phyloP scores from a whole-genome alignment of 2,888 invertebrate species.

The Boloria euphrosyne region DNA sequence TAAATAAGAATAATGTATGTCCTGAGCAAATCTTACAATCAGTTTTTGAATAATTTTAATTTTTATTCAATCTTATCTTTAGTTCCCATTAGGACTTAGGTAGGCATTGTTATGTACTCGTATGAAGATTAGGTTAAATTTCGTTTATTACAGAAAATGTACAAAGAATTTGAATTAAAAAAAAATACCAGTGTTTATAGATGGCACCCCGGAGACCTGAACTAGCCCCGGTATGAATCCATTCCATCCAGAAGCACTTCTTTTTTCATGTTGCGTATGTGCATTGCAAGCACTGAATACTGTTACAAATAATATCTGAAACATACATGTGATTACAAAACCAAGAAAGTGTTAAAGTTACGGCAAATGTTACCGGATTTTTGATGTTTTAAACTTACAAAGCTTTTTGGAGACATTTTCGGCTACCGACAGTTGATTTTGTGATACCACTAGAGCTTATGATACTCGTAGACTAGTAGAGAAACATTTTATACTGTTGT shows the following conservation, averaged over 20 bases:
- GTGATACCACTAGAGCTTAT: slow-evolving; percentile 40
- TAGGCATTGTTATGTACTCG: too few relatives aligned
- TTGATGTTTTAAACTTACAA: slow-evolving; percentile 54
- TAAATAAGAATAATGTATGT: too few relatives aligned
- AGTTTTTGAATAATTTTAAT: too few relatives aligned
- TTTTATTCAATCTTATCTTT: too few relatives aligned
- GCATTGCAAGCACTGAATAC: slow-evolving; percentile 46
- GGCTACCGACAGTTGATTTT: slow-evolving; percentile 2
- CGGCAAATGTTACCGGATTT: slow-evolving; percentile 4
- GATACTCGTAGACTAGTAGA: slow-evolving; percentile 44
- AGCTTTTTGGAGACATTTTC: slow-evolving; percentile 57
- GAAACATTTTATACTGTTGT: slow-evolving; percentile 64
- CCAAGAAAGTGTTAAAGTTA: too few relatives aligned
- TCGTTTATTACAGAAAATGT: too few relatives aligned
- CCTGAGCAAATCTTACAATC: too few relatives aligned
- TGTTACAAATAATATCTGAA: slow-evolving; percentile 45
- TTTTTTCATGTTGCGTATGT: slow-evolving; percentile 55
- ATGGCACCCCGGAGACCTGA: slow-evolving; percentile 33
- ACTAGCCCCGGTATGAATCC: slow-evolving; percentile 44
- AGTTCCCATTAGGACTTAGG: too few relatives aligned
- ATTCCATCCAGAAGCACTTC: slow-evolving; percentile 56
- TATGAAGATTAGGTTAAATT: too few relatives aligned
- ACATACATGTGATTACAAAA: slow-evolving; percentile 5
- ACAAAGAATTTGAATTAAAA: background rate
- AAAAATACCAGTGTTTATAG: slow-evolving; percentile 31